A percentile compares a stretch with the other conserved stretches of the same genome.
Evolutionary conservation across 1,140 invertebrate species (phyloP).

Genomic region (Matsumurasca onukii): DNA sequence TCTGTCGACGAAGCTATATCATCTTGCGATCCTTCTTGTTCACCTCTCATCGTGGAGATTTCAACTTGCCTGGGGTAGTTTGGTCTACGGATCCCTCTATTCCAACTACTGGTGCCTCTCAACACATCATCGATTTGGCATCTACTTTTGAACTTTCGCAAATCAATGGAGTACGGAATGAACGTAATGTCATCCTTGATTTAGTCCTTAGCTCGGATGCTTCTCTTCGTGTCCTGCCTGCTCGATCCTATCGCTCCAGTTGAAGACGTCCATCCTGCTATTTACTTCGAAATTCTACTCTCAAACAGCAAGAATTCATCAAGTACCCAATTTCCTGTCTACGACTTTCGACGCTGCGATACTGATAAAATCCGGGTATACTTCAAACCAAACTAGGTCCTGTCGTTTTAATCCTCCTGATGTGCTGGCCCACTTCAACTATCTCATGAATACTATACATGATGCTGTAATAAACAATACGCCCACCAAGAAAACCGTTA

Average conservation of each 20-base stretch:
- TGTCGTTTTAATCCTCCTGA: no score
- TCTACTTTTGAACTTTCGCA: not conserved
- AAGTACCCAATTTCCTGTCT: not conserved
- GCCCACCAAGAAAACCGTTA: no score
- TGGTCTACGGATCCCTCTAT: not conserved
- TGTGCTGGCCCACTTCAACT: no score
- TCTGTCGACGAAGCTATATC: not conserved
- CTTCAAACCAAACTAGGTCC: no score
- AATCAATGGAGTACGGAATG: not conserved
- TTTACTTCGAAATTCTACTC: not conserved
- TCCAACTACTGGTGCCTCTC: not conserved
- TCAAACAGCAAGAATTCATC: not conserved
- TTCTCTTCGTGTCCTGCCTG: not conserved
- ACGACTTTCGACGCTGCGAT: not conserved
- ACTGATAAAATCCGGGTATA: not conserved
- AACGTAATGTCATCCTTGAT: not conserved
- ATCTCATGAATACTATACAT: no score
- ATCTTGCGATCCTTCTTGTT: not conserved
- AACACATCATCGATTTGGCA: not conserved
- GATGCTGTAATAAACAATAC: no score
- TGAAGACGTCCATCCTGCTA: not conserved
- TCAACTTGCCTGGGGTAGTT: not conserved
- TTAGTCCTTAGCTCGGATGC: not conserved
- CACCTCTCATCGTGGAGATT: not conserved
- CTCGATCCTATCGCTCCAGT: not conserved